Evolutionary conservation across 1,140 invertebrate species (phyloP), one percentile per base, ranked within the genome.

Genomic region (Drosophila obscura): DNA sequence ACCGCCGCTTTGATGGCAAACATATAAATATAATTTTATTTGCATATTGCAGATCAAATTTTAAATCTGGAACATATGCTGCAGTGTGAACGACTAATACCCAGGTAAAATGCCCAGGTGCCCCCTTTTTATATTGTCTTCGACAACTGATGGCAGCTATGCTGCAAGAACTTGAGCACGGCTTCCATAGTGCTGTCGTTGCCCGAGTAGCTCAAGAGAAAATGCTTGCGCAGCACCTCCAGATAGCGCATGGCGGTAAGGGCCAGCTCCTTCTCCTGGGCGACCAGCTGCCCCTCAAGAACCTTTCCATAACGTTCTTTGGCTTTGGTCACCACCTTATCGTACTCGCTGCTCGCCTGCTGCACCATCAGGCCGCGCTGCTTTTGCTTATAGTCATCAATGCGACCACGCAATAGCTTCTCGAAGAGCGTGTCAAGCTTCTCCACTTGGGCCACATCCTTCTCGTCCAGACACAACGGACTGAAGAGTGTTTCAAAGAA

Each of bases 11-110:
- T 9, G 19, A 41, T 16, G 5, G 0, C 15, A 22, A 46, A 39
- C 48, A 31, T 31, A 41, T 65, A 58, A 59, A 43, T 22, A 35
- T 35, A 45, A 26, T 0, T 28, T 8, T 15, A 8, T 48, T 61
- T 15, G 51, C 11, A 60, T 13, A n/a, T 80, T 80, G 2, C 73
- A 91, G 90, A 91, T 89, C 85, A 84, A 81, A 78, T 90, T 8
- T 66, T 85, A 26, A 91, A 77, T 59, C 73, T 90, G 48, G 90
- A 91, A 61, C 75, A 91, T 59, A 71, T 91, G 66, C 43, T 89
- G 26, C 82, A 90, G 59, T 82, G 80, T 16, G 90, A 91, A 55
- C 76, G 85, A 9, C 57, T 82, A n/a, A 85, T 89, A 49, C 82
- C 90, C 52, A 81, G 90, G 90, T 91, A 73, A 72, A 13, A 13